Evolutionary conservation across 2,888 invertebrate species (phyloP), one percentile per base, ranked within the genome.

Genomic region (Calliphora vomitoria): DNA sequence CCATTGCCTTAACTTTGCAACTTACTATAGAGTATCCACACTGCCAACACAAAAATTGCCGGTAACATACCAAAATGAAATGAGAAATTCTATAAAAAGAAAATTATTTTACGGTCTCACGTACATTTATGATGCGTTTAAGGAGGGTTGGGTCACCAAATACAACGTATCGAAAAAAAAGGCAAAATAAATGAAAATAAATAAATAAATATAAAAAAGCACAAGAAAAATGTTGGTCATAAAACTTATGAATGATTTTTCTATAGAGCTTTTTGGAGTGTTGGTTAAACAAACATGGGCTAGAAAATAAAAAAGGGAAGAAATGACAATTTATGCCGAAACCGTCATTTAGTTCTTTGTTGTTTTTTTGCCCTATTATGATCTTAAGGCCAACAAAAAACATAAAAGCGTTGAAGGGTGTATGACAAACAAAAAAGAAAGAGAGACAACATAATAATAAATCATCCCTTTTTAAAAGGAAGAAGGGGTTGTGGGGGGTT

Each of bases 211-310:
- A n/a, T n/a, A n/a, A 53, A 53, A 71, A 35, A n/a, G 66, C 13
- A 75, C 6, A 68, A 53, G 20, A 58, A 68, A 68, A 18, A 41
- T 31, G 35, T 71, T 38, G 35, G 38, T 15, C 64, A 81, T 72
- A 81, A 81, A 81, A 81, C 53, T 62, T 81, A 62, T 72, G 53
- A 58, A 80, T 75, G 68, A 69, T 78, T 84, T 66, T 72, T 66
- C 66, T 47, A 79, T 50, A 58, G n/a, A 60, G 41, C 41, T 41
- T 47, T 85, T 53, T 69, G 68, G 11, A 60, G 8, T 44, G 44
- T 64, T 11, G 38, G 25, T 72, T 80, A 68, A 62, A 53, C 18
- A 69, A 80, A 74, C 53, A 53, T n/a, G n/a, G 8, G 31, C n/a
- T n/a, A 5, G 2, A 55, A 55, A 10, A 71, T 13, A 62, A 62